Evolutionary conservation across 2,797 vertebrate genomes (phyloP).

Genomic region (Pangasius krempfi): DNA sequence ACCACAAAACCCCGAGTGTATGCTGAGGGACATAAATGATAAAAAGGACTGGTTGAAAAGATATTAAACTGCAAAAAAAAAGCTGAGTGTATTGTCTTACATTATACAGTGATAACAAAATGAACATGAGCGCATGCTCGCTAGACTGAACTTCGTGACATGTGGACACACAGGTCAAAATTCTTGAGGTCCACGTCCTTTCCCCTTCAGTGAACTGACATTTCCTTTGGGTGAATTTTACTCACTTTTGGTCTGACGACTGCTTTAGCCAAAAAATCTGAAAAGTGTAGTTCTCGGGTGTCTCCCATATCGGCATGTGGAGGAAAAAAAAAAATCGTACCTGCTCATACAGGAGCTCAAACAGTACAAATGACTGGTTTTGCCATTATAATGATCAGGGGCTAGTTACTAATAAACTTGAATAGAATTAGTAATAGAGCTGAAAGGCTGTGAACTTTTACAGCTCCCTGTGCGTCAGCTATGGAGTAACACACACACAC

Average conservation of each 20-base stretch:
- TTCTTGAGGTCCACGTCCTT: background rate
- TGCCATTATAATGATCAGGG: background rate
- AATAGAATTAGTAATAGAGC: background rate
- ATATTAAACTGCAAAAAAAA: background rate
- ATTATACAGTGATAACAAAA: background rate
- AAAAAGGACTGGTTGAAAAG: background rate
- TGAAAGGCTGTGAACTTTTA: background rate
- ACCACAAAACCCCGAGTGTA: background rate
- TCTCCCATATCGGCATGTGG: background rate
- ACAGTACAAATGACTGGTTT: background rate
- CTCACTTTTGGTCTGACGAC: background rate
- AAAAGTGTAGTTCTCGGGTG: background rate
- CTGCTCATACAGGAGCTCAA: background rate
- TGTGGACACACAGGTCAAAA: background rate
- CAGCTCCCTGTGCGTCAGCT: background rate
- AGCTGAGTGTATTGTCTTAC: background rate
- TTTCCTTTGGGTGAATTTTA: background rate
- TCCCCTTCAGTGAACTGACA: background rate
- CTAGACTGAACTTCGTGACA: background rate
- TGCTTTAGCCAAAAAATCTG: background rate
- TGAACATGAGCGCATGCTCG: background rate
- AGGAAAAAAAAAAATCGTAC: background rate
- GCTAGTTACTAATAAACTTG: background rate
- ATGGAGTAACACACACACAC: background rate
- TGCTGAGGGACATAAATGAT: background rate